A percentile compares a stretch with the other conserved stretches of the same genome.
Conservation (phyloP, 2,888 invertebrate genomes). For the Pachydiplax longipennis region DNA sequence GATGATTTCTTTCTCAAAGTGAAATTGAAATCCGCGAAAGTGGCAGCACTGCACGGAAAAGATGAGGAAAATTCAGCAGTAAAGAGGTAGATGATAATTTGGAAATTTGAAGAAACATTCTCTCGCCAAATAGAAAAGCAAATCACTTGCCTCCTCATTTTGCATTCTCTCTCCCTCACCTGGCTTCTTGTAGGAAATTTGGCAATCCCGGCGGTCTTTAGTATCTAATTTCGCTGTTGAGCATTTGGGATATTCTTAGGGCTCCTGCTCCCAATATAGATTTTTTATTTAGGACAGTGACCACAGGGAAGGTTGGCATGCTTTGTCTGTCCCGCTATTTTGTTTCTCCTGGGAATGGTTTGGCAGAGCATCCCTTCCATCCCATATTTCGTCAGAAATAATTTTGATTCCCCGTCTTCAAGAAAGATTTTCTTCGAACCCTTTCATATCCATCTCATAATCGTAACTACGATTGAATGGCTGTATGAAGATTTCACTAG, state of each 20-base stretch:
- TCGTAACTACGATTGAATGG: too few relatives aligned
- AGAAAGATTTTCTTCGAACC: neutral
- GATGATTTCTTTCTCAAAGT: too few relatives aligned
- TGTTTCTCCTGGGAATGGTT: conserved; percentile 18
- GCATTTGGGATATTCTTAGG: conserved; percentile 46
- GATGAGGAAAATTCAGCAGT: too few relatives aligned
- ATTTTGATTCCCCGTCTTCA: neutral
- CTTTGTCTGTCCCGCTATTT: conserved; percentile 31
- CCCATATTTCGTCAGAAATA: neutral
- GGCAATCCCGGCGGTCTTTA: conserved; percentile 34
- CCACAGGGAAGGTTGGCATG: conserved; percentile 38
- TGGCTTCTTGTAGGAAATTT: conserved; percentile 24
- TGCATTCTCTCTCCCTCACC: neutral
- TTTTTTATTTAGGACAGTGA: conserved; percentile 45
- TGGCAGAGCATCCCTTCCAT: neutral
- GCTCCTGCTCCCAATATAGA: conserved; percentile 46
- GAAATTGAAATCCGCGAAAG: too few relatives aligned
- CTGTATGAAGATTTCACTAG: too few relatives aligned
- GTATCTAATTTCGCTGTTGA: conserved; percentile 45
- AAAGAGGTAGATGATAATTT: too few relatives aligned
- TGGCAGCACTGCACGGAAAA: too few relatives aligned
- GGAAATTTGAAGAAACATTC: too few relatives aligned
- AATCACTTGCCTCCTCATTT: neutral
- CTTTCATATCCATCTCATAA: neutral
- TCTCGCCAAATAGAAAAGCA: too few relatives aligned